A percentile compares a stretch with the other conserved stretches of the same genome.
phyloP scores from a whole-genome alignment of 53 echinoderm and acorn worm genomes.

The Hippasteria phrygiana region DNA sequence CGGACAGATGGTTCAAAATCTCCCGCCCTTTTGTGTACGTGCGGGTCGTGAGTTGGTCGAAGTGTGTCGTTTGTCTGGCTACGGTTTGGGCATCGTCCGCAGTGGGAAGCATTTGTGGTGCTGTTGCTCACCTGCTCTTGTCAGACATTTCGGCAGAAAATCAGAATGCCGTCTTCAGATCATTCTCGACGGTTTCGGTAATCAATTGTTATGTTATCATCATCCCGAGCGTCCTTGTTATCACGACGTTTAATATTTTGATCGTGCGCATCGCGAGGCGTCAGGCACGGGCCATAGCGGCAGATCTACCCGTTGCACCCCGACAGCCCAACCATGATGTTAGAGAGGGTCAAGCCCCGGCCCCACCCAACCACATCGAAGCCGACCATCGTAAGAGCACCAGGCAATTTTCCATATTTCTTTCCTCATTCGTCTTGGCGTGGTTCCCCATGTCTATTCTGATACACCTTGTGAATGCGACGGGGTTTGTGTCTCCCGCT shows the following conservation, averaged over 20 bases:
- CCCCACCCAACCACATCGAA: too few relatives aligned
- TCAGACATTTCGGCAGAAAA: not conserved
- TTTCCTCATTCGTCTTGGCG: not conserved
- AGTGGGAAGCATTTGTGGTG: not conserved
- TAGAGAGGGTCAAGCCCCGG: too few relatives aligned
- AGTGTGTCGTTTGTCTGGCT: constrained; percentile 15
- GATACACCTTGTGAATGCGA: not conserved
- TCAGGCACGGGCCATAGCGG: constrained; percentile 23
- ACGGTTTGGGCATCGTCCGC: not conserved
- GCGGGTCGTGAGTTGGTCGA: not conserved
- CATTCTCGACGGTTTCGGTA: not conserved
- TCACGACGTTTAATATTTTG: constrained; percentile 10
- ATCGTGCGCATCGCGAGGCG: constrained; percentile 27
- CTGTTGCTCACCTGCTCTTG: not conserved
- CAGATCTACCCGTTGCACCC: not conserved
- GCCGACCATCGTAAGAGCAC: constrained; percentile 10
- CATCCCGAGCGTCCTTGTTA: not conserved
- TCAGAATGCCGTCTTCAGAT: not conserved
- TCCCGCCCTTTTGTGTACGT: constrained; percentile 35
- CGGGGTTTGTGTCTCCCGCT: not conserved
- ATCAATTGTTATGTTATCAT: not conserved
- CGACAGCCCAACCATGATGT: too few relatives aligned
- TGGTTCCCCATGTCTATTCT: not conserved
- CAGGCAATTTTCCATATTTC: constrained; percentile 16
- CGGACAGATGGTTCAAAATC: not conserved